Evolutionary conservation across 2,888 invertebrate genomes (phyloP).

Genomic region (Chorisops tibialis): DNA sequence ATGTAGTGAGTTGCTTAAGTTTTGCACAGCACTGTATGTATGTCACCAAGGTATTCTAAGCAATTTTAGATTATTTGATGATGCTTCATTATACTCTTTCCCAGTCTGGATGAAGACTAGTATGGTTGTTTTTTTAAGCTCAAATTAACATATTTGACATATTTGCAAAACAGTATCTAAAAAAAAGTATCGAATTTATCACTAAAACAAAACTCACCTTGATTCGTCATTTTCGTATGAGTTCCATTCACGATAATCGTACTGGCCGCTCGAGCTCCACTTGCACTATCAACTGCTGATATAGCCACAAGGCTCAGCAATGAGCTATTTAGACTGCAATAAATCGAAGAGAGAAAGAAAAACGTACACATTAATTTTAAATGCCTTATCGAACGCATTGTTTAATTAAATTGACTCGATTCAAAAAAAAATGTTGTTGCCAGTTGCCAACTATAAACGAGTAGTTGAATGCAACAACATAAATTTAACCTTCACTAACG

Average conservation of each 20-base stretch:
- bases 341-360: background rate
- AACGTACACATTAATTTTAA: background rate
- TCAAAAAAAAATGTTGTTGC: background rate
- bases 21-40: no score
- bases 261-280: background rate
- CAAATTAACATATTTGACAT: no score
- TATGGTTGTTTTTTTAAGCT: no score
- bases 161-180: background rate
- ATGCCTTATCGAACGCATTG: background rate
- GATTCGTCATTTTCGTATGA: conserved; percentile 5
- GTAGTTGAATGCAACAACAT: background rate
- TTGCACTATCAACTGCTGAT: conserved; percentile 21
- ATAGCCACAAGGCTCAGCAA: conserved; percentile 19
- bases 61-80: no score
- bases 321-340: conserved; percentile 17
- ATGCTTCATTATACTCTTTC: no score
- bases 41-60: no score
- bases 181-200: background rate
- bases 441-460: background rate
- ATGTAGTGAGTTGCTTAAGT: no score
- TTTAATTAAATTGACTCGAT: background rate
- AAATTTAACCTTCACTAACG: conserved; percentile 11
- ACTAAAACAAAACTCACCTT: conserved; percentile 7
- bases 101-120: no score
- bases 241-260: conserved; percentile 3